These are phyloP conservation scores for Oryzias melastigma DNA, from an alignment of 2,113 vertebrate species.

Conservation along the genomic window DNA sequence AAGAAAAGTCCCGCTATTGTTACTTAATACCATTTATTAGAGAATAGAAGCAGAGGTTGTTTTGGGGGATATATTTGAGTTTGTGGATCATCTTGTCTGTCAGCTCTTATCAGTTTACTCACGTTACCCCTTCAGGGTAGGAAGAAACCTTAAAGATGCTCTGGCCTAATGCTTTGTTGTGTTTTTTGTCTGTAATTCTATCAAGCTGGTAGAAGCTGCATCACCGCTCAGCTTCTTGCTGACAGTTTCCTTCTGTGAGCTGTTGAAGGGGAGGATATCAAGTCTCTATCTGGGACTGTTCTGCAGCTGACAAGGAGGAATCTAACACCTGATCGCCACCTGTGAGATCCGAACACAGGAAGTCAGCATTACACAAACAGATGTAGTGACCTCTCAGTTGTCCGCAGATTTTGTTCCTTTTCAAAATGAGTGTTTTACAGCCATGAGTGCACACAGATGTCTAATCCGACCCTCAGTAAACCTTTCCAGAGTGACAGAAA, in stretches of 20 bases:
- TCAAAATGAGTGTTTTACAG: too few species aligned
- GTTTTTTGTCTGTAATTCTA: background rate
- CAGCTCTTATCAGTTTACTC: too few species aligned
- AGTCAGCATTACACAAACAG: background rate
- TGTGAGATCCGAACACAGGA: constrained; percentile 12
- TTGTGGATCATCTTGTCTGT: too few species aligned
- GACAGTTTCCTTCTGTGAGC: constrained; percentile 15
- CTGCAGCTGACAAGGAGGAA: constrained; percentile 39
- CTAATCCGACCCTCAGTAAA: too few species aligned
- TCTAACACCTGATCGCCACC: constrained; percentile 33
- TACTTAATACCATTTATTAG: background rate
- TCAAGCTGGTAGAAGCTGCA: background rate
- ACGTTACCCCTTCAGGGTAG: too few species aligned
- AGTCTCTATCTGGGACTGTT: constrained; percentile 10
- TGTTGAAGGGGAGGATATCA: constrained; percentile 29
- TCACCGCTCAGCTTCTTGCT: constrained; percentile 8
- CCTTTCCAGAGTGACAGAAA: too few species aligned
- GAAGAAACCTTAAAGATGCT: background rate
- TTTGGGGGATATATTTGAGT: background rate
- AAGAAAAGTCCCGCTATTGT: background rate
- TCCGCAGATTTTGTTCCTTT: too few species aligned
- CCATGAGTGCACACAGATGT: too few species aligned
- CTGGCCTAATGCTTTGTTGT: background rate
- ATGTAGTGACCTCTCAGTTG: background rate
- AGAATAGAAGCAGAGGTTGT: background rate